Base-by-base conservation (phyloP, 2,797 vertebrate species). In the Sternotherus odoratus region DNA sequence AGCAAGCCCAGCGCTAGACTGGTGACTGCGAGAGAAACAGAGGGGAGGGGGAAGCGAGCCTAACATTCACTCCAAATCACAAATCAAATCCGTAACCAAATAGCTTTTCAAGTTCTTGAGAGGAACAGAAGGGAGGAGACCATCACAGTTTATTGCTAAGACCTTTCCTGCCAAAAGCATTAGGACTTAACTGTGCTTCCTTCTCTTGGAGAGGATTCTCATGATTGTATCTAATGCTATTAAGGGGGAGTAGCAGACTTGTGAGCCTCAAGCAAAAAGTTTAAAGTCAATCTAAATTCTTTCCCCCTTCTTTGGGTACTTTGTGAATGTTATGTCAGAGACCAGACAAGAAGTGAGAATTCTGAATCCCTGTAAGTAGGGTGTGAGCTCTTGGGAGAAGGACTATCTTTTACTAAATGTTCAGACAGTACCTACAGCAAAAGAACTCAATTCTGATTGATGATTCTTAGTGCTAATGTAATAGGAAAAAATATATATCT, bases 11-110 rank as follows among this genome's bases (percentile, higher is more conserved):
- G 48, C 82, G 80, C 88, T 94, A 95, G 33, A n/a, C 63, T 66
- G 63, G 89, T 74, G 43, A 90, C 30, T 82, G 56, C 33, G 50
- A 91, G 80, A 91, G 82, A 94, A 93, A 82, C 82, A 82, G 77
- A 82, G n/a, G n/a, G 9, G 63, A 36, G 57, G 57, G 10, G 46
- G 8, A 49, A 6, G 56, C 78, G 87, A 94, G 50, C 1, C 10
- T 39, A 17, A 60, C 19, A 49, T 0, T 5, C 79, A 48, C 33
- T 94, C 86, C 95, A 95, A 94, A 46, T 48, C 33, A 19, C 92
- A 91, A 97, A 82, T 94, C 93, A 80, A 7, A 0, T 21, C 21
- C 66, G 11, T 90, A 85, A 82, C 94, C 69, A 56, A 77, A 82
- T 53, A 90, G 39, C 30, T 33, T 49, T 49, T 82, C 0, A 16